Evolutionary conservation across 2,113 vertebrate genomes (phyloP), one percentile per base, ranked within the genome.

Genomic region (Syrrhaptes paradoxus): DNA sequence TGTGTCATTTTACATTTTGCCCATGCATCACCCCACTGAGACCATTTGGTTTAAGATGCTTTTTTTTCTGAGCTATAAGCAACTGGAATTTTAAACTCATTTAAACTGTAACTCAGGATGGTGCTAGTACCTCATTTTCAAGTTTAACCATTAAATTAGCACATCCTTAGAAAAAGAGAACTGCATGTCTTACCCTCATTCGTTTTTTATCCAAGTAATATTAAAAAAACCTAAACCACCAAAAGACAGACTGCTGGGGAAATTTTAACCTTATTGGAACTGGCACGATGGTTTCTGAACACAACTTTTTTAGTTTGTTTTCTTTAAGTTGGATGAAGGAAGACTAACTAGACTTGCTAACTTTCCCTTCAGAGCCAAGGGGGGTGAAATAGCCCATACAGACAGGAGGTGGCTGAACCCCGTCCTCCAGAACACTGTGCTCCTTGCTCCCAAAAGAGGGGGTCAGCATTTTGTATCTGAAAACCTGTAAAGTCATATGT

Each of bases 1-100:
- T 77, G 43, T 95, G 87, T 96, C 95, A 77, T 94, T 96, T 87
- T 95, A 71, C 83, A 76, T 95, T 96, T 94, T 92, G 80, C 85
- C 79, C 68, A 29, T 94, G 75, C 68, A 96, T 94, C 76, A 87
- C 86, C 85, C 87, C 89, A 78, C 77, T 4, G 87, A 95, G 88
- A 94, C 92, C 70, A 75, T 93, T 97, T 94, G 70, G 76, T 89
- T 95, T 87, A 68, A 93, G 90, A 90, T 62, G 55, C 28, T 51
- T 78, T 81, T 85, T 91, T 38, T 90, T 21, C 0, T 36, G 82
- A 87, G 49, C 73, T 75, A 62, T 82, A 82, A 92, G 54, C 41
- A 94, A 90, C 24, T 87, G 38, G 59, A 94, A 84, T 92, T 94
- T 96, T 73, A 89, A 92, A 94, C 54, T 87, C 59, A 68, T 92